Evolutionary conservation across 2,888 invertebrate genomes (phyloP), one percentile per base, ranked within the genome.

Genomic region (Tetranychus piercei): DNA sequence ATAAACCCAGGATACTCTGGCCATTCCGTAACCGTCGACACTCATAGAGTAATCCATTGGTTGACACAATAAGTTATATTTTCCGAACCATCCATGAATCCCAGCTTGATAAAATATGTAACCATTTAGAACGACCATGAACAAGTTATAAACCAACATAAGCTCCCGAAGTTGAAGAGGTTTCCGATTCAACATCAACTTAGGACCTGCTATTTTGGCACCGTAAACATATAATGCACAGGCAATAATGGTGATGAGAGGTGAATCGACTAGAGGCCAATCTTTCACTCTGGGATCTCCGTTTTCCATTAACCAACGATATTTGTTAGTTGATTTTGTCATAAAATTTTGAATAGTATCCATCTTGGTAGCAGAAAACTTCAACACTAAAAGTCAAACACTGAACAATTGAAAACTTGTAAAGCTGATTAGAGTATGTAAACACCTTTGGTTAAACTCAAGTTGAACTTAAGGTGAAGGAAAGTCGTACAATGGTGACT

Each of bases 211-310:
- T 75, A 87, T 87, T 83, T 88, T 89, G 79, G 92, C 89, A 81
- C 89, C 88, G 82, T 90, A 88, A 78, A 90, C 90, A 85, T 94
- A 94, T 80, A 86, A 86, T 75, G 92, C 80, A 83, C 93, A 94
- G 81, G 92, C 88, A 75, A 87, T 84, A 75, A 93, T 81, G 78
- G 94, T 94, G 71, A 94, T 93, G 81, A 90, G 85, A 23, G 93
- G 93, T 77, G 91, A 90, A 80, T 89, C 88, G 90, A 93, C 91
- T 88, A 94, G 88, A 77, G 89, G 85, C 91, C 92, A 93, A 81
- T 88, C 88, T 80, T 88, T 90, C 74, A 93, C 92, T 78, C 94
- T 87, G 70, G 91, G 90, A 87, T 95, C 94, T 92, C 71, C 71
- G 6, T 23, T 23, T 18, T 23, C 71, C 71, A 71, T 23, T 23